Evolutionary conservation across 2,888 invertebrate genomes (phyloP), one percentile per base, ranked within the genome.

Genomic region (Chouioia cunea): DNA sequence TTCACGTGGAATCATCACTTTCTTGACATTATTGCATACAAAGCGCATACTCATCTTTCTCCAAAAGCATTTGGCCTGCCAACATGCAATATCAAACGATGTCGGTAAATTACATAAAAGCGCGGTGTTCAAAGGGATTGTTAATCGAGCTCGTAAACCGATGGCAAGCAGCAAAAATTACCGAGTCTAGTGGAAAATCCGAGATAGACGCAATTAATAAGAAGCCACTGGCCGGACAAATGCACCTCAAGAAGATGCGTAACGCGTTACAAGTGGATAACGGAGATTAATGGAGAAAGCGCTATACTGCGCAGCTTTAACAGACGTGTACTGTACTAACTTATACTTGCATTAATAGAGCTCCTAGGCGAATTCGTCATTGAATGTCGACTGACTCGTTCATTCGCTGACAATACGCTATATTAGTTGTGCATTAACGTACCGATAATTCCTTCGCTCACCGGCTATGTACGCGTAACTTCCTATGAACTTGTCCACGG

Each of bases 221-320:
- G 50, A 53, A 48, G 52, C 23, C 16, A 48, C 47, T 16, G 10
- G 36, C 1, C 36, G 12, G 6, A 36, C 36, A 36, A 10, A 1
- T 6, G 36, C 36, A 10, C 1, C 20, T 16, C 15, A 2, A 22
- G 47, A 22, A 58, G 14, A 15, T 48, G 60, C 62, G 56, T 56
- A 27, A 50, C 27, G 6, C 62, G 56, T 56, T 18, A 50, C 27
- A 3, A 46, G 59, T 43, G 52, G 18, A 56, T 18, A 57, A 65
- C 65, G 46, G 58, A 59, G 59, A 66, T 52, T 46, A 66, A 59
- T 59, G 59, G 59, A 66, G 66, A 66, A 59, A 66, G 59, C n/a
- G 59, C n/a, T n/a, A n/a, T 23, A 2, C 43, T 15, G 27, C 22
- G 23, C 27, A 6, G 10, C 1, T 36, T 6, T 12, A 23, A 59